Evolutionary conservation across 2,888 invertebrate genomes (phyloP), one percentile per base, ranked within the genome.

Genomic region (Petrolisthes cinctipes): DNA sequence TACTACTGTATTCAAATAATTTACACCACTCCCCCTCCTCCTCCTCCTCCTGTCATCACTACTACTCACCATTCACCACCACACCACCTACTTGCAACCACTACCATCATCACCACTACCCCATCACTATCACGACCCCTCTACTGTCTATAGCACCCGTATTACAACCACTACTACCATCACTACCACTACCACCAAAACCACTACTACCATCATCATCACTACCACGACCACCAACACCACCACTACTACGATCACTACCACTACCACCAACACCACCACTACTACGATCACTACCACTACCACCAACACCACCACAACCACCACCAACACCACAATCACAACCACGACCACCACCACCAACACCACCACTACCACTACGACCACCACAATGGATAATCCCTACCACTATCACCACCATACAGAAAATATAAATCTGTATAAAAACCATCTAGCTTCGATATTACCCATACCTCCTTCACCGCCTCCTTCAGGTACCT

Each of bases 401-500:
- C 37, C 37, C 37, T 37, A 37, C 37, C 37, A 37, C 37, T 1
- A 37, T 2, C 37, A 37, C 37, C 1, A 37, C 37, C 37, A 37
- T 2, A 37, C 37, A 37, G 37, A 37, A 2, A 37, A 37, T 37
- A 37, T 37, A 37, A 1, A 37, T 37, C 37, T 37, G 2, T 3
- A 66, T 66, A 66, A 66, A 66, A n/a, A 68, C 6, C 68, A 5
- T n/a, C 1, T 68, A 68, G 20, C 20, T 17, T 4, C 17, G 20
- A n/a, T 68, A 4, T 20, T 68, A 17, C 17, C 20, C 17, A n/a
- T n/a, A 17, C 68, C 20, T 4, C 17, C 14, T 73, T 61, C 4
- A 7, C 20, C 17, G n/a, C n/a, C 66, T 14, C 17, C 78, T 20
- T 14, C 84, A 88, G 90, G 54, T 90, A 90, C 61, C 84, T 90